Evolutionary conservation across 2,797 vertebrate genomes (phyloP).

Genomic region (Triplophysa yarkandensis): DNA sequence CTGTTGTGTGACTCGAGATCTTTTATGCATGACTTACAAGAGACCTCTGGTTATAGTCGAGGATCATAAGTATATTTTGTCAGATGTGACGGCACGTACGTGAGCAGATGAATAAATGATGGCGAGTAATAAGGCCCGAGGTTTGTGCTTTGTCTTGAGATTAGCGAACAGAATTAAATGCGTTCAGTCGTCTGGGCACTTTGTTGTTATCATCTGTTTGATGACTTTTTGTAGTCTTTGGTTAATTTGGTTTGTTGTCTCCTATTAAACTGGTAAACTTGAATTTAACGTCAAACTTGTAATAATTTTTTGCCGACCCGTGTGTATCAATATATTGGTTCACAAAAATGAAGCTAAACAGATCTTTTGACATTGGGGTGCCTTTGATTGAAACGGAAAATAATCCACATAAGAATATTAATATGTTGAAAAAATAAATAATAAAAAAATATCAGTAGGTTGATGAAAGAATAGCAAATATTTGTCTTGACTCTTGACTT

Average conservation of each 20-base stretch:
- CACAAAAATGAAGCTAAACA: background rate
- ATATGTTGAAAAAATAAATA: background rate
- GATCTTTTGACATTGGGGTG: background rate
- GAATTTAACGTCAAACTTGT: background rate
- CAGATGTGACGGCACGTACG: conserved; percentile 70
- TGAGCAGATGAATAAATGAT: conserved; percentile 76
- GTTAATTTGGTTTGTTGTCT: background rate
- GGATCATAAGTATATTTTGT: conserved; percentile 61
- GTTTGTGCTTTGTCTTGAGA: conserved; percentile 69
- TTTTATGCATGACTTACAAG: conserved; percentile 62
- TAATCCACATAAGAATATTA: background rate
- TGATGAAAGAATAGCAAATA: no score
- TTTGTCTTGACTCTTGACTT: no score
- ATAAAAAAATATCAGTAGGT: no score
- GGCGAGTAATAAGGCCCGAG: conserved; percentile 60
- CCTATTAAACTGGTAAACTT: background rate
- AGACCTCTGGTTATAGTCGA: conserved; percentile 58
- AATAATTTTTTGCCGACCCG: no score
- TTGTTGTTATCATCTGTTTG: conserved; percentile 59
- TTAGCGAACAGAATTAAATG: conserved; percentile 75
- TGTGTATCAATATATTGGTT: background rate
- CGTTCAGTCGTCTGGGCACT: conserved; percentile 45
- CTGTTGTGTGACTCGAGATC: conserved; percentile 50
- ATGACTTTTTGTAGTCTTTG: conserved; percentile 66
- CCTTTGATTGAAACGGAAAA: background rate